Evolutionary conservation across 2,797 vertebrate species (phyloP), one percentile per base, ranked within the genome.

Genomic region (Otolemur crassicaudatus): DNA sequence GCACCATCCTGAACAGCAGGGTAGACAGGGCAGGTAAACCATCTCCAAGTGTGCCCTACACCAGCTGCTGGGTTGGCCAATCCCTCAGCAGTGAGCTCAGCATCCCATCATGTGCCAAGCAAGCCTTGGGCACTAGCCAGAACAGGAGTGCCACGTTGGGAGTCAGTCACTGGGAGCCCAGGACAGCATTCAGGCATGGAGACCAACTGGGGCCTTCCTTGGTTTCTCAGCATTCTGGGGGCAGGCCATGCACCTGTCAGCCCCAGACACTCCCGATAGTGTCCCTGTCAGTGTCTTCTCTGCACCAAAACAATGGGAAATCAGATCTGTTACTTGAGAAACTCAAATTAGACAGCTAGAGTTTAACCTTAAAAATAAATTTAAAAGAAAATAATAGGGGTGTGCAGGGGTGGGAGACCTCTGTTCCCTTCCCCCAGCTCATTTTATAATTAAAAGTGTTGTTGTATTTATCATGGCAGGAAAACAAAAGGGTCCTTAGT

Each of bases 301-400:
- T 16, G 2, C 7, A 37, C 37, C 87, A 75, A n/a, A 60, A 29
- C 4, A 19, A 11, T 40, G 37, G 27, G 13, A n/a, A 63, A 40
- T n/a, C 34, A 25, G 23, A 67, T 60, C 23, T 40, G 43, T 85
- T 25, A 77, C 46, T 89, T 91, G 27, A 87, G 40, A 95, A 61
- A 61, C 5, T 87, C 37, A 43, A 56, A 23, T 16, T 53, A 27
- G 83, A 81, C 91, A 81, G 43, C 19, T 65, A 72, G 34, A 76
- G 6, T 53, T 53, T 60, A 53, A 43, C 34, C 91, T 77, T 76
- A 69, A 69, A 76, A 76, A 22, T 85, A 31, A 11, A 40, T 27
- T 76, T 77, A 46, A 3, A 49, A 87, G 67, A 89, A 88, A 61
- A 88, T 19, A 87, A 22, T 34, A 37, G 20, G 2, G 53, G 25